Evolutionary conservation across 2,888 invertebrate species (phyloP).

Genomic region (Monopis laevigella): DNA sequence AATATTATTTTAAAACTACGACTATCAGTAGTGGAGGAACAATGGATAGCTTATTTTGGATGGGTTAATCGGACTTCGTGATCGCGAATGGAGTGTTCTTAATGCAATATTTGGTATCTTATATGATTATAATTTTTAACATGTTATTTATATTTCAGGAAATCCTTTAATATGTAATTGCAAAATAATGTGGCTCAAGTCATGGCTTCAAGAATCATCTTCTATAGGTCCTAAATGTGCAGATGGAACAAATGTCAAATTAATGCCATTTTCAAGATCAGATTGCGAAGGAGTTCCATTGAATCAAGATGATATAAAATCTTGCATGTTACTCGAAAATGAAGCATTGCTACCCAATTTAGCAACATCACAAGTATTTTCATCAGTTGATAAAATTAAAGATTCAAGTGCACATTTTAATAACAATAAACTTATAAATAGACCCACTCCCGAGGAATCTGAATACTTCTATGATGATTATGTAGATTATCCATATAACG

Average conservation of each 20-base stretch:
- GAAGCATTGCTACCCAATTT: conserved; percentile 66
- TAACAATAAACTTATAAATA: conserved; percentile 50
- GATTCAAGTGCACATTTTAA: conserved; percentile 51
- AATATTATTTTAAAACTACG: too few species aligned
- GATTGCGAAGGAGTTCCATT: conserved; percentile 66
- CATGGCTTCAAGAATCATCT: conserved; percentile 81
- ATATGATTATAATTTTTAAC: not conserved
- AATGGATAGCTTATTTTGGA: too few species aligned
- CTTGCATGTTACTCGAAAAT: conserved; percentile 73
- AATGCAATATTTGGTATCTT: too few species aligned
- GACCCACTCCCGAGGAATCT: conserved; percentile 77
- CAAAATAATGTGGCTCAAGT: conserved; percentile 83
- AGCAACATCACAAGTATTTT: conserved; percentile 68
- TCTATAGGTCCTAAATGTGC: conserved; percentile 80
- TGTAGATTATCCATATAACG: conserved; percentile 78
- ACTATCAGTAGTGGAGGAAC: too few species aligned
- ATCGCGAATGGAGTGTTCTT: too few species aligned
- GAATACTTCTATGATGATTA: conserved; percentile 88
- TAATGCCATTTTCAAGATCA: conserved; percentile 74
- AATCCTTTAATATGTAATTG: conserved; percentile 88
- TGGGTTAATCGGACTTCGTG: too few species aligned
- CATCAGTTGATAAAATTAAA: conserved; percentile 66
- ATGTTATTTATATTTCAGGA: conserved; percentile 50
- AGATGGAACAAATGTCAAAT: conserved; percentile 80
- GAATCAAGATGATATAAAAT: conserved; percentile 67